These are phyloP conservation scores for Sebastes umbrosus DNA, from an alignment of 2,797 vertebrate genomes.

Conservation along the genomic window DNA sequence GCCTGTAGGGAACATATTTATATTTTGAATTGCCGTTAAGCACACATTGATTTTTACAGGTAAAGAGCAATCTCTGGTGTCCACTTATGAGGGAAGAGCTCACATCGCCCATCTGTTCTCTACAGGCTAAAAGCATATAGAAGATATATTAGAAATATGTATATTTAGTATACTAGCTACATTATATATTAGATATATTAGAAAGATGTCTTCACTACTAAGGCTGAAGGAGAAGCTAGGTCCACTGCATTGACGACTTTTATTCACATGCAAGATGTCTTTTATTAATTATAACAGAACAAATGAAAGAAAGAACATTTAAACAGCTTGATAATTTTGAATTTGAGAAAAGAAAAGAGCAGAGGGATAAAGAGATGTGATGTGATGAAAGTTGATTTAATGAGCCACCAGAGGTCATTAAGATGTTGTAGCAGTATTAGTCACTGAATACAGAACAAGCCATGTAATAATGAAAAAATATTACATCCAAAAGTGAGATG, in stretches of 20 bases:
- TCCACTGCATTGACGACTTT: background rate
- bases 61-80: slow-evolving; percentile 21
- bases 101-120: slow-evolving; percentile 12
- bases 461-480: background rate
- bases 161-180: background rate
- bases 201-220: background rate
- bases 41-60: slow-evolving; percentile 23
- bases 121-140: too few species aligned
- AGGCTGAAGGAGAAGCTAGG: background rate
- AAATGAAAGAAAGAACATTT: background rate
- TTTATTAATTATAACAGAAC: background rate
- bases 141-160: background rate
- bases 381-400: background rate
- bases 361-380: background rate
- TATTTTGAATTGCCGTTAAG: slow-evolving; percentile 9
- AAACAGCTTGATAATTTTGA: background rate
- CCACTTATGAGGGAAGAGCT: background rate
- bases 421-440: background rate
- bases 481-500: background rate
- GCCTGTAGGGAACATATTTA: slow-evolving; percentile 6
- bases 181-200: background rate
- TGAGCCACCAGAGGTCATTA: background rate
- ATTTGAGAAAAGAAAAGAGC: background rate
- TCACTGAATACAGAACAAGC: background rate
- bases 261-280: background rate